Percentiles rank a stretch among this genome's conserved stretches.
These are phyloP conservation scores for Diadegma fenestrale DNA, from an alignment of 2,888 invertebrate species.

Conservation along the genomic window DNA sequence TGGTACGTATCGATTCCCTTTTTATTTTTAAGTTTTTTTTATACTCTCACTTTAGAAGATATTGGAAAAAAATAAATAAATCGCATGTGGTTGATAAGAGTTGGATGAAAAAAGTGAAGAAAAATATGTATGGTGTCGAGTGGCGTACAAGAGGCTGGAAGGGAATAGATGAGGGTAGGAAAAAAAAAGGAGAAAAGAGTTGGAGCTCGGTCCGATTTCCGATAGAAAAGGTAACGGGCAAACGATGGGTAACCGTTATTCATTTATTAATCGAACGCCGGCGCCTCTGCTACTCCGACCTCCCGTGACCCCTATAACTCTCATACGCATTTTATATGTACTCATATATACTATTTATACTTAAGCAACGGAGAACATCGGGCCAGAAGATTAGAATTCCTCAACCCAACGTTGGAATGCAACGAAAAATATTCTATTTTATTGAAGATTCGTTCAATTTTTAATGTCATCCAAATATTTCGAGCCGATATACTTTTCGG, in stretches of 20 bases:
- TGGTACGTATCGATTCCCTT: conserved; percentile 20
- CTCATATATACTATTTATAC: not conserved
- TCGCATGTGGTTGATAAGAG: conserved; percentile 27
- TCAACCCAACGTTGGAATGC: no score
- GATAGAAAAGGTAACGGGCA: conserved; percentile 49
- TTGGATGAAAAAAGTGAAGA: conserved; percentile 21
- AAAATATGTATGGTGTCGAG: conserved; percentile 15
- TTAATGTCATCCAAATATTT: no score
- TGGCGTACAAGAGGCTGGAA: not conserved
- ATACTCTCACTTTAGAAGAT: conserved; percentile 32
- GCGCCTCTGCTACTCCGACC: conserved; percentile 52
- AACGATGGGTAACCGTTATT: conserved; percentile 60
- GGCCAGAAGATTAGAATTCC: conserved; percentile 46
- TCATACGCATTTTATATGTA: not conserved
- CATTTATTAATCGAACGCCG: conserved; percentile 64
- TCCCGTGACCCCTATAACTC: conserved; percentile 1
- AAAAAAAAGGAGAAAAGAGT: not conserved
- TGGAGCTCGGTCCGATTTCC: conserved; percentile 49
- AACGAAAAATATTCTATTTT: no score
- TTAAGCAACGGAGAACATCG: conserved; percentile 40
- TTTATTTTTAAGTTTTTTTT: conserved; percentile 6
- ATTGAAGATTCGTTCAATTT: no score
- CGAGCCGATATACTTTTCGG: no score
- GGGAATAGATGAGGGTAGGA: not conserved
- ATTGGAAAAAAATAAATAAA: conserved; percentile 23